phyloP scores from a whole-genome alignment of 1,140 invertebrate genomes.

The Paracyclopina nana region DNA sequence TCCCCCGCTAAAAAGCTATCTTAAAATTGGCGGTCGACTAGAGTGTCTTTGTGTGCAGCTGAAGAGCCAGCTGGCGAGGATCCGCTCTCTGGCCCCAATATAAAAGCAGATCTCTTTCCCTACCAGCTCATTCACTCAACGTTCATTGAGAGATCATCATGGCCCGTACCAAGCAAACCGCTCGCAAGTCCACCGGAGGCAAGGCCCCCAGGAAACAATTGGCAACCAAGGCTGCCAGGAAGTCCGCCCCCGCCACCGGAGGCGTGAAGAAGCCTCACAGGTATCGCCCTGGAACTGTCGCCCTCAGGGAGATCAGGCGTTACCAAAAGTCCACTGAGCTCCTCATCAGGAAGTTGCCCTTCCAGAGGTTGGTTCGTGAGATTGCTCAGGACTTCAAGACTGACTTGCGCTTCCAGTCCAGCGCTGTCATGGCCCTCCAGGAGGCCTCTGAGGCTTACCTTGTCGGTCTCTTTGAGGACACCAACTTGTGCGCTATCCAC shows the following conservation, averaged over 20 bases:
- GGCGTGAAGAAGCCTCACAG: conserved; percentile 36
- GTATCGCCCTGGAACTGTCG: conserved; percentile 56
- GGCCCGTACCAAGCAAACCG: conserved; percentile 69
- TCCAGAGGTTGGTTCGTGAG: conserved; percentile 64
- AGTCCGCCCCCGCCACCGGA: conserved; percentile 32
- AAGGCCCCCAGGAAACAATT: conserved; percentile 69
- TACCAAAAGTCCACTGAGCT: conserved; percentile 69
- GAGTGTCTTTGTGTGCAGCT: too few relatives aligned
- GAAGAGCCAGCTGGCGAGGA: too few relatives aligned
- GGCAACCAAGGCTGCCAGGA: conserved; percentile 50
- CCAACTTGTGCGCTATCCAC: conserved; percentile 81
- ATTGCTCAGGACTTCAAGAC: conserved; percentile 57
- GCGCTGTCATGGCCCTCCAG: conserved; percentile 30
- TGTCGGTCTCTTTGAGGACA: conserved; percentile 72
- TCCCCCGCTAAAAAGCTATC: too few relatives aligned
- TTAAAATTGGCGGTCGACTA: too few relatives aligned
- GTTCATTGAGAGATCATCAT: too few relatives aligned
- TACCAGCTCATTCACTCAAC: too few relatives aligned
- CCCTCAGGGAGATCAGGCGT: conserved; percentile 60
- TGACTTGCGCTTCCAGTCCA: conserved; percentile 35
- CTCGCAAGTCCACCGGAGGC: conserved; percentile 56
- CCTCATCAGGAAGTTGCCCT: conserved; percentile 58
- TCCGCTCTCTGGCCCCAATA: too few relatives aligned
- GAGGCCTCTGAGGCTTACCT: conserved; percentile 70
- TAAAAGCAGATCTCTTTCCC: too few relatives aligned